Base-by-base conservation (phyloP, 2,113 vertebrate genomes). In the Tinamus guttatus region DNA sequence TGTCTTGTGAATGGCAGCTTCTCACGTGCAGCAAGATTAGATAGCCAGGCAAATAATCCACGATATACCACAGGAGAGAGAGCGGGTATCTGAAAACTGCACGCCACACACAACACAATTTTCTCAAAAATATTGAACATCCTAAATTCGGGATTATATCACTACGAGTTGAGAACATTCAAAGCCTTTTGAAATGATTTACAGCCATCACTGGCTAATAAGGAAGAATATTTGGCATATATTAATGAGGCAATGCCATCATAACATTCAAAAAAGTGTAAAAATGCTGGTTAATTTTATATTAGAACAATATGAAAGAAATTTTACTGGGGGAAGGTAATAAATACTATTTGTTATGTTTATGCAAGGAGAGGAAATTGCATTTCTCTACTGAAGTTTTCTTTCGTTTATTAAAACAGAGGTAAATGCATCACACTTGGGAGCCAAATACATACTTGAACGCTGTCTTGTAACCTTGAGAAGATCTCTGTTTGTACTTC, bases 1-100 rank as follows among this genome's bases (percentile, higher is more conserved):
- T 1, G 5, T 40, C 43, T 30, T 34, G 41, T 73, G 84, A 81
- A 88, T 93, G 40, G 58, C 88, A 86, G 80, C 73, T 93, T 94
- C 92, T 91, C 96, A 81, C 87, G 90, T 93, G 58, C 82, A 0
- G 0, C 16, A 1, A 95, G 94, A 93, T 95, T 92, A 96, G 92
- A 94, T 88, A 96, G 83, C 21, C 0, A 0, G 3, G 8, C 41
- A 34, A 5, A 5, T 6, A 22, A 71, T 41, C 83, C 0, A 0
- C 65, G 92, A 71, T 88, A 54, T 0, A 7, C 49, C 52, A 95
- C 77, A 24, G 43, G 11, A 5, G 77, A 94, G 83, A 82, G 86
- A 78, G 36, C 0, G 3, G 62, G n/a, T 28, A 54, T 63, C 65
- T 95, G 88, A 70, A 86, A 96, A 92, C 54, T 67, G 77, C 77